A percentile compares a stretch with the other conserved stretches of the same genome.
These are phyloP conservation scores for Trinorchestia longiramus DNA, from an alignment of 1,140 invertebrate species.

Conservation along the genomic window DNA sequence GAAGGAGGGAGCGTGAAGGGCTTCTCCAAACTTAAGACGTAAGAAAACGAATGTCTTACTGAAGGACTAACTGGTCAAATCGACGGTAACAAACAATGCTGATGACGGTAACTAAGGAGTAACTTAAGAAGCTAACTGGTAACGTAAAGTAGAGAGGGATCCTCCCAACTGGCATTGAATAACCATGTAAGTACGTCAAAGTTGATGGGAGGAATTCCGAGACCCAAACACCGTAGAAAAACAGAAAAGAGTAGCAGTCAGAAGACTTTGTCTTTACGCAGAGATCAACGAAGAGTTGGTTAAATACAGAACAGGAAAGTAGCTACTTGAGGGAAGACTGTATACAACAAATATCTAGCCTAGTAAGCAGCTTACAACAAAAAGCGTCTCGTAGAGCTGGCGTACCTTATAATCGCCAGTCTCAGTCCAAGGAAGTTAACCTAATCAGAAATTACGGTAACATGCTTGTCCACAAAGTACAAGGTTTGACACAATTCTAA, in stretches of 20 bases:
- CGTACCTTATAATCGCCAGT: background rate
- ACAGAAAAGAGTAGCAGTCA: background rate
- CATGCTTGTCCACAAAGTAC: constrained; percentile 28
- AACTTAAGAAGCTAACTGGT: constrained; percentile 51
- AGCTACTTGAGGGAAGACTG: background rate
- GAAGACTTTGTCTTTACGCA: constrained; percentile 34
- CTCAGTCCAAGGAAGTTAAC: constrained; percentile 21
- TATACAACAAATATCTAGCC: constrained; percentile 3
- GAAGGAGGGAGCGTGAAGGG: background rate
- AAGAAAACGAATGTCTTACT: constrained; percentile 40
- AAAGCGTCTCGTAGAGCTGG: constrained; percentile 5
- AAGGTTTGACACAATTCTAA: background rate
- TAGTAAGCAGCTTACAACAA: background rate
- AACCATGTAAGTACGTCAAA: constrained; percentile 2
- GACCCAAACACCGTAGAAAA: background rate
- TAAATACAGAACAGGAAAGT: constrained; percentile 33
- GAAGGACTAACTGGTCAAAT: constrained; percentile 33
- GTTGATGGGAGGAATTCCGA: constrained; percentile 5
- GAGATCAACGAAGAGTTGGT: constrained; percentile 46
- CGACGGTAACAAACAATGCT: constrained; percentile 52
- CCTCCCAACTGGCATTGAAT: constrained; percentile 35
- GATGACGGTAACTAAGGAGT: constrained; percentile 35
- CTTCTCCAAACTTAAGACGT: background rate
- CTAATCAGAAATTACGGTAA: constrained; percentile 45
- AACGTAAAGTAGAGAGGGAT: constrained; percentile 28